phyloP scores from a whole-genome alignment of 2,113 vertebrate genomes.

The Cottus gobio region DNA sequence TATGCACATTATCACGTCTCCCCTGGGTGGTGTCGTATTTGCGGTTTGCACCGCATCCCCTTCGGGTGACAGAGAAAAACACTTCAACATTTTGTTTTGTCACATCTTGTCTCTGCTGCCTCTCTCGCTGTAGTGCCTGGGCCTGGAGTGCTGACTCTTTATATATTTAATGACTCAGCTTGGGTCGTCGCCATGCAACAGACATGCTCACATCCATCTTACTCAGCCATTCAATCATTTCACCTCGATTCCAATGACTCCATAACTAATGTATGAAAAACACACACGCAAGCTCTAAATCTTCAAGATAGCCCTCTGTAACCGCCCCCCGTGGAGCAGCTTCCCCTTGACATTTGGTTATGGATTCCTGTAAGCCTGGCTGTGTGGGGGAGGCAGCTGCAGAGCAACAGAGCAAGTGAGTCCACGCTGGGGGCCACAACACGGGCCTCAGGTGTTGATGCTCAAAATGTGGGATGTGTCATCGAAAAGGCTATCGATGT shows the following conservation, averaged over 20 bases:
- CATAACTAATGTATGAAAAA: constrained; percentile 4
- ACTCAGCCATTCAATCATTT: neutral
- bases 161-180: constrained; percentile 62
- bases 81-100: constrained; percentile 41
- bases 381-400: constrained; percentile 53
- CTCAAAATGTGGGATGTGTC: constrained; percentile 39
- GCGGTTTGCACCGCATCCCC: constrained; percentile 22
- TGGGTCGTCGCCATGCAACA: constrained; percentile 28
- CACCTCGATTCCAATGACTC: constrained; percentile 10
- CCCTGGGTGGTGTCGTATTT: constrained; percentile 67
- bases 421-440: constrained; percentile 48
- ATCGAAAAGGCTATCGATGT: constrained; percentile 46
- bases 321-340: constrained; percentile 26
- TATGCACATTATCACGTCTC: constrained; percentile 31
- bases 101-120: constrained; percentile 11
- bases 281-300: constrained; percentile 19
- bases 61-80: constrained; percentile 22
- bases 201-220: constrained; percentile 4
- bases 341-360: constrained; percentile 63
- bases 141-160: constrained; percentile 22
- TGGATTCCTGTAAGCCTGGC: constrained; percentile 44
- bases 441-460: constrained; percentile 64
- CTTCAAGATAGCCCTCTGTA: constrained; percentile 4
- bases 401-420: constrained; percentile 31
- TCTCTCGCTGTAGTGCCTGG: constrained; percentile 13